Percentiles rank a stretch among this genome's conserved stretches.
These are phyloP conservation scores for Pseudomugil gertrudae DNA, from an alignment of 2,797 vertebrate species.

Conservation along the genomic window DNA sequence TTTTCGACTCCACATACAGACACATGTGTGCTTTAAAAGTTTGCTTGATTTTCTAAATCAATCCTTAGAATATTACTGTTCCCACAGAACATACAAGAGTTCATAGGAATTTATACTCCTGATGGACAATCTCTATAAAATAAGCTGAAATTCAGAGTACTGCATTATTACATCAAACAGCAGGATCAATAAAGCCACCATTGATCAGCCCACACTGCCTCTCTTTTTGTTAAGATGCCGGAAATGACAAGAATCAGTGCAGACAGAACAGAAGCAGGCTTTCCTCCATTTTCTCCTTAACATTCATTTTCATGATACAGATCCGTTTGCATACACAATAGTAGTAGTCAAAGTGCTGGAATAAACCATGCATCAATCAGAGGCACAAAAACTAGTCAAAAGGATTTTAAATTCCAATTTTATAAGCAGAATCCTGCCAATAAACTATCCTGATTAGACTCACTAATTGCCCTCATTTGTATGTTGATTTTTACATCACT, in stretches of 20 bases:
- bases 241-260: conserved; percentile 42
- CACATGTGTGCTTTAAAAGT: background rate
- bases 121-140: background rate
- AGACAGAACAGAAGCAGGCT: conserved; percentile 24
- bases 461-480: background rate
- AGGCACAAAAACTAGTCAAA: background rate
- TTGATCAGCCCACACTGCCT: conserved; percentile 55
- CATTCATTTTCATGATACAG: conserved; percentile 30
- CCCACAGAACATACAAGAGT: background rate
- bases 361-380: background rate
- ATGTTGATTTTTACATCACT: no score
- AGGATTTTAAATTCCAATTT: background rate
- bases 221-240: conserved; percentile 20
- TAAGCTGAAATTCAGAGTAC: conserved; percentile 2
- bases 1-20: background rate
- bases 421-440: background rate
- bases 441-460: background rate
- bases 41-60: background rate
- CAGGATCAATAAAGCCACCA: conserved; percentile 32
- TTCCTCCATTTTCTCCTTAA: conserved; percentile 30
- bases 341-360: background rate
- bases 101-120: conserved; percentile 2
- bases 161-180: conserved; percentile 18
- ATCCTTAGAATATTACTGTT: background rate
- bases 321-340: conserved; percentile 22